Evolutionary conservation across 2,888 invertebrate species (phyloP).

Genomic region (Phalera bucephala): DNA sequence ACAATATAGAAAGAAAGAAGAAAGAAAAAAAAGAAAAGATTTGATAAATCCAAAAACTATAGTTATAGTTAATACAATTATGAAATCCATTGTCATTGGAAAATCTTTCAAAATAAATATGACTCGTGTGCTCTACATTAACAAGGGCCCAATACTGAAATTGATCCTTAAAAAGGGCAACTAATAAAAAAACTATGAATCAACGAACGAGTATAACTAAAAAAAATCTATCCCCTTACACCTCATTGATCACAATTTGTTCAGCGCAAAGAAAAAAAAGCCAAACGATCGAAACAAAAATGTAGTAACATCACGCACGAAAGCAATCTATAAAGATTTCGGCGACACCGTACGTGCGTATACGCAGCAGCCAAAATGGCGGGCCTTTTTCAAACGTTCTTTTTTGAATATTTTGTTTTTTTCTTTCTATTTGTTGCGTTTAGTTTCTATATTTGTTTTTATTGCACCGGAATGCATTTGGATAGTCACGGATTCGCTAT

Average conservation of each 20-base stretch:
- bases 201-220: neutral
- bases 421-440: slow-evolving; percentile 70
- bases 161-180: too few relatives aligned
- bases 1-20: too few relatives aligned
- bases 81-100: too few relatives aligned
- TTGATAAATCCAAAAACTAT: too few relatives aligned
- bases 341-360: slow-evolving; percentile 59
- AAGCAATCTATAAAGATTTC: slow-evolving; percentile 78
- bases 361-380: slow-evolving; percentile 48
- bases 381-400: slow-evolving; percentile 45
- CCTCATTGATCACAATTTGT: slow-evolving; percentile 49
- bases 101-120: too few relatives aligned
- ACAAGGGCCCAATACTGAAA: too few relatives aligned
- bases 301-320: slow-evolving; percentile 67
- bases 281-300: slow-evolving; percentile 21
- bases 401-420: slow-evolving; percentile 37
- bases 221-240: slow-evolving; percentile 27
- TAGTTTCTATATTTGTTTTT: slow-evolving; percentile 74
- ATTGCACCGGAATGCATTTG: slow-evolving; percentile 70
- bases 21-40: too few relatives aligned
- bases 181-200: neutral
- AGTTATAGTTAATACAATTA: too few relatives aligned
- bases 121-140: too few relatives aligned
- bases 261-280: slow-evolving; percentile 33
- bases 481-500: slow-evolving; percentile 72